phyloP scores from a whole-genome alignment of 2,888 invertebrate genomes.

The Vannuccia rotundouncinata region DNA sequence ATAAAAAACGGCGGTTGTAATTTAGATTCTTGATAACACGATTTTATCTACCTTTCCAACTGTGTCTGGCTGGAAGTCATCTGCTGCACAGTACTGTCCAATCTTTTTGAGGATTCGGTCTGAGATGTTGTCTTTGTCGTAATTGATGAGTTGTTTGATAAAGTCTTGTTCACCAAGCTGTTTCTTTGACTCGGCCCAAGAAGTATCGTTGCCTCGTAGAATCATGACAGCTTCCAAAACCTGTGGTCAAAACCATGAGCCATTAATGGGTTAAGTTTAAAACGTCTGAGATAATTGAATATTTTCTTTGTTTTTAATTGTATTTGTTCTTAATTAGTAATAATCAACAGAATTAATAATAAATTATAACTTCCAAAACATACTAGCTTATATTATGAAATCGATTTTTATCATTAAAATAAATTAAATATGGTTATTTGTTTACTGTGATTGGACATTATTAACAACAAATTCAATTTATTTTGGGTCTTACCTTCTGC shows the following conservation, averaged over 20 bases:
- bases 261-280: background rate
- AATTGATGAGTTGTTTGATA: slow-evolving; percentile 66
- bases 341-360: no score
- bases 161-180: slow-evolving; percentile 62
- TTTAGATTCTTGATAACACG: no score
- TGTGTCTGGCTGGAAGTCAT: slow-evolving; percentile 78
- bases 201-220: slow-evolving; percentile 69
- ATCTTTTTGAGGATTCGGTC: slow-evolving; percentile 76
- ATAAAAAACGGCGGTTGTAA: no score
- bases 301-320: no score
- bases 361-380: no score
- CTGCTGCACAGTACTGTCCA: slow-evolving; percentile 69
- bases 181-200: slow-evolving; percentile 79
- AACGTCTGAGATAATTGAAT: background rate
- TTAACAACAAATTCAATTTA: no score
- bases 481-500: slow-evolving; percentile 65
- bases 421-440: no score
- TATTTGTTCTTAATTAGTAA: no score
- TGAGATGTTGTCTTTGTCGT: slow-evolving; percentile 78
- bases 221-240: slow-evolving; percentile 79
- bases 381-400: no score
- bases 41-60: slow-evolving; percentile 66
- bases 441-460: no score
- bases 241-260: background rate
- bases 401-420: no score